phyloP scores from a whole-genome alignment of 2,113 vertebrate species.

The Dipodomys spectabilis region DNA sequence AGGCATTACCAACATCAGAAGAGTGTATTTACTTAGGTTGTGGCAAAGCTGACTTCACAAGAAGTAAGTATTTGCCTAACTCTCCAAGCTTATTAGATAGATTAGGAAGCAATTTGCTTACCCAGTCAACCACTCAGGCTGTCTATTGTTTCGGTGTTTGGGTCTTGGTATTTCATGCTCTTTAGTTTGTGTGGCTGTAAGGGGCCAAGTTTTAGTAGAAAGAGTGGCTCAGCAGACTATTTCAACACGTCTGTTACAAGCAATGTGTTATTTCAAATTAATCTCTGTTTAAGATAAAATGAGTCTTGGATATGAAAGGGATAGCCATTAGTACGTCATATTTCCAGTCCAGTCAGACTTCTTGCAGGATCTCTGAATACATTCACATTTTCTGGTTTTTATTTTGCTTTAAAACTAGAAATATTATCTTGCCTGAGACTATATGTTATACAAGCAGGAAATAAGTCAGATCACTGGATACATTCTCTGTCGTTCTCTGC shows the following conservation, averaged over 20 bases:
- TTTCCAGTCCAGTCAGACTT: neutral
- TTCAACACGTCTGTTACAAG: neutral
- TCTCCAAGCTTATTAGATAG: slow-evolving; percentile 52
- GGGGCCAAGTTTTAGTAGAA: too few species aligned
- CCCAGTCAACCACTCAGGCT: neutral
- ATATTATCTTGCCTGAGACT: neutral
- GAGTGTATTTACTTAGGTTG: slow-evolving; percentile 62
- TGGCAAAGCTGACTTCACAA: slow-evolving; percentile 40
- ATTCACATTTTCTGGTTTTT: slow-evolving; percentile 33
- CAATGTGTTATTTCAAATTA: neutral
- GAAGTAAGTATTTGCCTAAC: slow-evolving; percentile 69
- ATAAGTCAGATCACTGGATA: neutral
- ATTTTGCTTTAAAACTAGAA: neutral
- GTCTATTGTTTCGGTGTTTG: neutral
- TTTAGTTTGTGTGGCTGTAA: neutral
- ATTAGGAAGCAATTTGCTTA: slow-evolving; percentile 72
- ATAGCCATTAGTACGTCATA: neutral
- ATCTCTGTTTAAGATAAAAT: neutral
- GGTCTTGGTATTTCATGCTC: neutral
- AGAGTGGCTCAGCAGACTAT: neutral
- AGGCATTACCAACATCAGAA: slow-evolving; percentile 46
- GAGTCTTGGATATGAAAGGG: neutral
- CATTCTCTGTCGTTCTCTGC: neutral
- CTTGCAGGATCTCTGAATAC: neutral
- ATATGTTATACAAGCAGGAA: neutral